Base-by-base conservation (phyloP, 2,113 vertebrate species). In the Podocnemis expansa region DNA sequence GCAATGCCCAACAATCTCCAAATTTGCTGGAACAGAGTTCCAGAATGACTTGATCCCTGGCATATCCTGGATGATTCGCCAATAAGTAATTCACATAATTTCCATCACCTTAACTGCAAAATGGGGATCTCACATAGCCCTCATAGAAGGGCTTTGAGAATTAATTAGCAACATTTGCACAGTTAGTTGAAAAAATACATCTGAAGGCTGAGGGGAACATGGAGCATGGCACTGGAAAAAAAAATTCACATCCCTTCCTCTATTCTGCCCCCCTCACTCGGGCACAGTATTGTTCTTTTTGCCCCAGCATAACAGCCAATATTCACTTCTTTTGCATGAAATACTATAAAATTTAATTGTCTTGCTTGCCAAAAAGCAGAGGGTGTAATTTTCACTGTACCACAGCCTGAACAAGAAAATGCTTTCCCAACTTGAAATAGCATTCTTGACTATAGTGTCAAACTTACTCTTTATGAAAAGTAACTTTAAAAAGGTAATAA, bases 371-470 rank as follows among this genome's bases (percentile, higher is more conserved):
- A 45, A 81, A 22, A n/a, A 78, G 45, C 45, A 47, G 45, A 79
- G 89, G 34, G 83, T 78, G 43, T 43, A 76, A 80, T 14, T 34
- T 89, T 54, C 56, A 1, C n/a, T 60, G 22, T 85, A n/a, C 45
- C 58, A 14, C 27, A 80, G 49, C 34, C 56, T 45, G 25, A 3
- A 47, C 16, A 95, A 83, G 75, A 54, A 63, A 94, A 22, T 58
- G 73, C 56, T 16, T 91, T 80, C 70, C 54, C 31, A 2, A 29
- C 92, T 89, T 2, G 56, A 88, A 41, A 10, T 6, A 51, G 19
- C 0, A 0, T 80, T 75, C 27, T 52, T 19, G 0, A 10, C 13
- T 34, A 17, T 85, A 82, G 10, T 1, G 7, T 10, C 75, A 38
- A 49, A 45, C 67, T 41, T 75, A 22, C 43, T 29, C 8, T 41